phyloP scores from a whole-genome alignment of 2,888 invertebrate species.

The Fragum fragum region DNA sequence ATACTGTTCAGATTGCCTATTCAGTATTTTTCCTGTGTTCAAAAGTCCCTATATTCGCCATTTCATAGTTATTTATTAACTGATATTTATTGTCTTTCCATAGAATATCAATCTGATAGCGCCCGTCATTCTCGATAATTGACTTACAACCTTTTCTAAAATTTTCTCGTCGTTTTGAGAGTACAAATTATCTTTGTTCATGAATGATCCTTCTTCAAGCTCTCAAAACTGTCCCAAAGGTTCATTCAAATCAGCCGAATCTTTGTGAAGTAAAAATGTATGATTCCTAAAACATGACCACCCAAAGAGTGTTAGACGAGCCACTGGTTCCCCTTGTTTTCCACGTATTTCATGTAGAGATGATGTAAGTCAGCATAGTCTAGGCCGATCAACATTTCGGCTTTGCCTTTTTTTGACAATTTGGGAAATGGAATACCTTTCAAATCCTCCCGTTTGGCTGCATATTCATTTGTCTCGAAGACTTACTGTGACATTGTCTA shows the following conservation, averaged over 20 bases:
- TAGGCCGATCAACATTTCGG: conserved; percentile 48
- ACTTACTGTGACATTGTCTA: conserved; percentile 37
- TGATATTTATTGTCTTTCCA: conserved; percentile 24
- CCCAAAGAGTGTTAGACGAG: conserved; percentile 50
- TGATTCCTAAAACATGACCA: conserved; percentile 52
- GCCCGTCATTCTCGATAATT: not conserved
- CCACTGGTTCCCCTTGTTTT: conserved; percentile 49
- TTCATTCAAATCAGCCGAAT: not conserved
- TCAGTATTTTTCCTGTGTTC: not conserved
- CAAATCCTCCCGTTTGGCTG: conserved; percentile 27
- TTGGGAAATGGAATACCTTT: conserved; percentile 27
- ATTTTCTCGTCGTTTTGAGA: not conserved
- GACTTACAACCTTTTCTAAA: conserved; percentile 4
- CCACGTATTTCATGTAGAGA: conserved; percentile 44
- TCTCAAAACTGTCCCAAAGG: conserved; percentile 44
- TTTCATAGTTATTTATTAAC: not conserved
- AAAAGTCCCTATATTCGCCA: not conserved
- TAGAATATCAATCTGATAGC: conserved; percentile 36
- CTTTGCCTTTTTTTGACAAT: conserved; percentile 1
- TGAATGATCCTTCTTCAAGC: conserved; percentile 13
- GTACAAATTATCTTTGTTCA: not conserved
- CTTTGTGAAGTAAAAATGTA: not conserved
- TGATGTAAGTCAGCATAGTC: conserved; percentile 46
- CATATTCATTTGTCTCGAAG: conserved; percentile 42
- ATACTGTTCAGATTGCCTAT: conserved; percentile 22